Percentiles rank a stretch among this genome's conserved stretches.
Evolutionary conservation across 2,888 invertebrate species (phyloP).

Genomic region (Isotomurus palustris): DNA sequence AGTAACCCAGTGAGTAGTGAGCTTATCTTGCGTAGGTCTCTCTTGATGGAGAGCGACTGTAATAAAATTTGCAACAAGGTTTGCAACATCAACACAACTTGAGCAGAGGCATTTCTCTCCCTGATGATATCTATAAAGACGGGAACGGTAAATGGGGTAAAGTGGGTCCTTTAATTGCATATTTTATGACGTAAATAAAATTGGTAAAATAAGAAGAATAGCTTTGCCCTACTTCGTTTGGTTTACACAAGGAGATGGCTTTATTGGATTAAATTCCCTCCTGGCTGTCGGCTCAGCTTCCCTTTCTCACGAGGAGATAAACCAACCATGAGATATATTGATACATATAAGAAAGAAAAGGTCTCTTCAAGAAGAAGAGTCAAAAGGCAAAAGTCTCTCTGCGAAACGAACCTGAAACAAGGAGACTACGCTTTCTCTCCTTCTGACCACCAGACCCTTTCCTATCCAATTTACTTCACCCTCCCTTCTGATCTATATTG

Average conservation of each 20-base stretch:
- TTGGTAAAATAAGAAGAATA: constrained; percentile 8
- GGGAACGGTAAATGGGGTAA: not conserved
- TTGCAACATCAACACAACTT: not conserved
- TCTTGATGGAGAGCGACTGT: not conserved
- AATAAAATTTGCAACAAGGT: constrained; percentile 6
- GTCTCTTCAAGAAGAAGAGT: too few relatives aligned
- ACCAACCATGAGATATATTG: not conserved
- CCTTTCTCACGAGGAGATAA: not conserved
- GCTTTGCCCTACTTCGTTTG: not conserved
- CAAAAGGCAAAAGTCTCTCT: too few relatives aligned
- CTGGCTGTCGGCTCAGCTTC: not conserved
- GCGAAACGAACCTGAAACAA: too few relatives aligned
- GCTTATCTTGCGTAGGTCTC: too few relatives aligned
- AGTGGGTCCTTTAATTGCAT: constrained; percentile 8
- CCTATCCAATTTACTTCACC: not conserved
- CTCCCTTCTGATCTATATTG: not conserved
- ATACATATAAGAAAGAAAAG: too few relatives aligned
- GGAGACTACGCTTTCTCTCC: not conserved
- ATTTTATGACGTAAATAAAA: constrained; percentile 13
- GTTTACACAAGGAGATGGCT: constrained; percentile 9
- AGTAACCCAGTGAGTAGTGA: not conserved
- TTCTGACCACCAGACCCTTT: not conserved
- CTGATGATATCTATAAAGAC: not conserved
- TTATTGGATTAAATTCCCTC: constrained; percentile 9
- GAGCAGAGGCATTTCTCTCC: not conserved